Evolutionary conservation across 1,140 invertebrate species (phyloP).

Genomic region (Mamestra configurata): DNA sequence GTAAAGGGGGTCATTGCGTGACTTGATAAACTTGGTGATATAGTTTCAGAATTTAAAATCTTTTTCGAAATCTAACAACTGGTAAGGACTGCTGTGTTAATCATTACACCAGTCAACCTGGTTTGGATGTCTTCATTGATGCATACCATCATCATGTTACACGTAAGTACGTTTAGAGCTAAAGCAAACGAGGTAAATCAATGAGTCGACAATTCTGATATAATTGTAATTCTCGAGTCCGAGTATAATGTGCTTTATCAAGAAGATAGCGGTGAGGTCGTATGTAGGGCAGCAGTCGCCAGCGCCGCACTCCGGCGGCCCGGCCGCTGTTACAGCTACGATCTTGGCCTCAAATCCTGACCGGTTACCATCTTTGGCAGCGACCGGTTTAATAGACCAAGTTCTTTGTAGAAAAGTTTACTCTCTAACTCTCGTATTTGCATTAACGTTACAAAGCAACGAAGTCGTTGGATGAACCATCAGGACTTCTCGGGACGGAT

Average conservation of each 20-base stretch:
- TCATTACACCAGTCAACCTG: neutral
- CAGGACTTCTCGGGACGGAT: conserved; percentile 28
- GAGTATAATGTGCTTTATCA: conserved; percentile 43
- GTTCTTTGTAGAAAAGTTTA: conserved; percentile 75
- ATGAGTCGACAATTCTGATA: conserved; percentile 33
- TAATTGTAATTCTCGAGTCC: conserved; percentile 26
- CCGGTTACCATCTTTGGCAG: conserved; percentile 85
- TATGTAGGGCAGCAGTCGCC: conserved; percentile 73
- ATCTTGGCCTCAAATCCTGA: conserved; percentile 80
- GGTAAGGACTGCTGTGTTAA: neutral
- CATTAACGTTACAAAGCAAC: conserved; percentile 38
- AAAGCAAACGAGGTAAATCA: conserved; percentile 6
- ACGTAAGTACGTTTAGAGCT: neutral
- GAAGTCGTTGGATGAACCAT: neutral
- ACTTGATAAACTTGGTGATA: neutral
- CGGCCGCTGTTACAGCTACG: conserved; percentile 58
- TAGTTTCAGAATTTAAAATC: too few relatives aligned
- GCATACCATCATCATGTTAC: neutral
- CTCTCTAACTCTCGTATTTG: conserved; percentile 67
- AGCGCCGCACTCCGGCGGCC: conserved; percentile 52
- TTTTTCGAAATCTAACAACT: too few relatives aligned
- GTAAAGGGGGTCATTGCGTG: neutral
- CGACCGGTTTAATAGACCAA: conserved; percentile 80
- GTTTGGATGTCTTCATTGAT: neutral
- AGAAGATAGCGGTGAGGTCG: conserved; percentile 65